These are phyloP conservation scores for Eupithecia insigniata DNA, from an alignment of 2,888 invertebrate species.

Conservation along the genomic window DNA sequence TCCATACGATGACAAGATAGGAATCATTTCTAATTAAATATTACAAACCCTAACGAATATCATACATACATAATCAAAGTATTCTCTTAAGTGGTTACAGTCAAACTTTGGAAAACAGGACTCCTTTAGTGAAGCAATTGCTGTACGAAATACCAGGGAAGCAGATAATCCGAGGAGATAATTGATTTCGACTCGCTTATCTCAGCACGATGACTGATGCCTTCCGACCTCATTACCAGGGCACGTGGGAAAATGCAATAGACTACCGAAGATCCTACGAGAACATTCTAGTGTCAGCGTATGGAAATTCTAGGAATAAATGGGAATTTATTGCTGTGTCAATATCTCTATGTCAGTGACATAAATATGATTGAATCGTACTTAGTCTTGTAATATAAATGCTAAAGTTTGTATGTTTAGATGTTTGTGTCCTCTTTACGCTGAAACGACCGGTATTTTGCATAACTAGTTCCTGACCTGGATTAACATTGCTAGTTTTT, in stretches of 20 bases:
- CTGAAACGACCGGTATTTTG: neutral
- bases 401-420: too few species aligned
- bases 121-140: slow-evolving; percentile 10
- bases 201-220: slow-evolving; percentile 59
- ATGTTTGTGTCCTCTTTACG: neutral
- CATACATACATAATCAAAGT: neutral
- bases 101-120: neutral
- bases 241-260: slow-evolving; percentile 49
- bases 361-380: neutral
- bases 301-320: neutral
- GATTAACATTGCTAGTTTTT: neutral
- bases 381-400: neutral
- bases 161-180: slow-evolving; percentile 16
- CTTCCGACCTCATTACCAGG: slow-evolving; percentile 53
- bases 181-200: slow-evolving; percentile 44
- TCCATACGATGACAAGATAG: too few species aligned
- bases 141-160: slow-evolving; percentile 22
- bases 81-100: neutral
- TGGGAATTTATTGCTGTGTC: neutral
- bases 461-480: neutral
- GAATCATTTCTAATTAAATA: neutral
- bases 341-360: neutral
- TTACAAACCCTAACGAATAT: neutral
- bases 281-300: too few species aligned
- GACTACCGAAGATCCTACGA: slow-evolving; percentile 11